Evolutionary conservation across 2,113 vertebrate species (phyloP).

Genomic region (Cygnus atratus): DNA sequence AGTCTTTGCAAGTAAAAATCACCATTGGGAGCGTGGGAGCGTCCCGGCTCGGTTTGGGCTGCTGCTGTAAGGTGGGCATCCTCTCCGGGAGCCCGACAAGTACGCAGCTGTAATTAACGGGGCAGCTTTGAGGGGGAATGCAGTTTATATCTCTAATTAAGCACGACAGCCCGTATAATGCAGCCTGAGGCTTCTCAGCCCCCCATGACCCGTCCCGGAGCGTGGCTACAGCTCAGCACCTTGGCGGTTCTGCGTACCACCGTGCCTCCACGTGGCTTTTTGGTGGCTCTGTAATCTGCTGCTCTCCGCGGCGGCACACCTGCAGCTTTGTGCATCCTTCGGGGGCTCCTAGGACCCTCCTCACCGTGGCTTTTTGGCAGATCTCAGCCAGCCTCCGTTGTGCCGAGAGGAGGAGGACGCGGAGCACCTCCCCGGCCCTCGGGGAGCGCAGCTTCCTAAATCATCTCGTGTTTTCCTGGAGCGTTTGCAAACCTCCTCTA

Average conservation of each 20-base stretch:
- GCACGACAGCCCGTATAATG: background rate
- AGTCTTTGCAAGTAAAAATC: background rate
- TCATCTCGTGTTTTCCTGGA: background rate
- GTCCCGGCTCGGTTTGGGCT: background rate
- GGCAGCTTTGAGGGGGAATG: background rate
- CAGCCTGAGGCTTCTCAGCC: background rate
- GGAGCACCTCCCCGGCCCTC: background rate
- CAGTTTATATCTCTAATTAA: background rate
- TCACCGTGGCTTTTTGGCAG: background rate
- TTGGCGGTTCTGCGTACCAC: accelerated
- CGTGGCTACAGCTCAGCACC: background rate
- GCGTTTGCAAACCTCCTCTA: background rate
- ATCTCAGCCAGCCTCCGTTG: background rate
- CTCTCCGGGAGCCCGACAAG: background rate
- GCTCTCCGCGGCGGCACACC: background rate
- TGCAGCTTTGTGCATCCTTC: background rate
- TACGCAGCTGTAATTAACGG: background rate
- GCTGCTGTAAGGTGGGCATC: background rate
- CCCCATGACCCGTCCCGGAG: background rate
- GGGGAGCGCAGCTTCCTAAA: background rate
- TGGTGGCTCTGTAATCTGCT: background rate
- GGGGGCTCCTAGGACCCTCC: background rate
- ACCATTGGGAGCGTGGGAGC: background rate
- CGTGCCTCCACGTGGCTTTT: background rate
- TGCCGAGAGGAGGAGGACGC: background rate